Evolutionary conservation across 2,797 vertebrate genomes (phyloP), one percentile per base, ranked within the genome.

Genomic region (Agapornis canus): DNA sequence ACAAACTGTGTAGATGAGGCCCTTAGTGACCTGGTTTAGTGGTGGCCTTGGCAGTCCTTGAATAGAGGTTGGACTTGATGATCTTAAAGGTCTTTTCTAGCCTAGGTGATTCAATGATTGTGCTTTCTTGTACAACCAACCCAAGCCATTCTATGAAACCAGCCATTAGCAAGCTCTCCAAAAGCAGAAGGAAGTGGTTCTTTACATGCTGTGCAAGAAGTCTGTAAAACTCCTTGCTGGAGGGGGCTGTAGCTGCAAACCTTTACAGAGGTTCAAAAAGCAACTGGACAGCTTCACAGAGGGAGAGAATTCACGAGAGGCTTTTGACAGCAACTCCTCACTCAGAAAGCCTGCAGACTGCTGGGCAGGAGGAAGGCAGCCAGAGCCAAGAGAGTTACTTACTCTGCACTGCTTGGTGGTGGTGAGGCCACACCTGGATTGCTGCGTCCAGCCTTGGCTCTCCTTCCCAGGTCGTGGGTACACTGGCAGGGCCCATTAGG

Each of bases 361-460:
- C 49, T 48, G 42, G 11, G 20, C 8, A 61, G 40, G 31, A 86
- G 22, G 47, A 35, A 32, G 27, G 21, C 37, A 75, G 61, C 9
- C 48, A 60, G 61, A 1, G 5, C 0, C 11, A 20, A 31, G 31
- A 54, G 25, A 71, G 32, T 19, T 48, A 27, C 3, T 57, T 60
- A 35, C 26, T 29, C 29, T 8, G 6, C 11, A 11, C 18, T 1
- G 1, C 13, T 86, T 23, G 7, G 8, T 68, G 61, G 6, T 60
- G 35, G n/a, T 13, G n/a, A 71, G 40, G 37, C 37, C 13, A 4
- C 8, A 39, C 8, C 35, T 76, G 76, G 4, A 13, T 21, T 75
- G 14, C 40, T 59, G 27, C 56, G 29, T 16, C 45, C 1, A 0
- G 10, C 20, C 48, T 66, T 12, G 1, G 25, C 2, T 84, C 1